Conservation (phyloP, 2,888 invertebrate species). For the Drosophila koepferae region DNA sequence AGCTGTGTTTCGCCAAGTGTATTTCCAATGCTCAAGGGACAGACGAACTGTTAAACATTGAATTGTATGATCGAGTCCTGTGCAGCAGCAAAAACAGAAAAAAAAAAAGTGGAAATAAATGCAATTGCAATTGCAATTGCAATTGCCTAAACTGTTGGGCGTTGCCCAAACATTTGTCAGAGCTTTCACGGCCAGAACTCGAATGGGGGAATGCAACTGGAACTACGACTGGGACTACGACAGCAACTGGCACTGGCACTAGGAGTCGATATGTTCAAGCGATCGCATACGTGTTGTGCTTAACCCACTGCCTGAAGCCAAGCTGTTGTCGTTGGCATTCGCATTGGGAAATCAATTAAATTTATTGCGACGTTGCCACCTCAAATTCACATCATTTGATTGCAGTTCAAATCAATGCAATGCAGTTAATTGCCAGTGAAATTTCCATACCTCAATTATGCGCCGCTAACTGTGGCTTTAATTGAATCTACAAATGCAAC, state of each 20-base stretch:
- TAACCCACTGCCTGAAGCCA: conserved; percentile 50
- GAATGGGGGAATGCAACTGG: background rate
- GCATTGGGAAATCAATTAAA: conserved; percentile 79
- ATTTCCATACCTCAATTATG: conserved; percentile 75
- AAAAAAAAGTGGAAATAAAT: conserved; percentile 24
- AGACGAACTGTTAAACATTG: conserved; percentile 58
- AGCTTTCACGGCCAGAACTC: background rate
- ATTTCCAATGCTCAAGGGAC: conserved; percentile 78
- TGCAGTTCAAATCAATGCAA: conserved; percentile 64
- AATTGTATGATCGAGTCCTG: conserved; percentile 15
- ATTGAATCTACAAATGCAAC: conserved; percentile 43
- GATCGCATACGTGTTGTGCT: conserved; percentile 14
- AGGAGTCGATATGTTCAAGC: background rate
- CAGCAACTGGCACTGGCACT: background rate
- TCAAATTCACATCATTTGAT: conserved; percentile 39
- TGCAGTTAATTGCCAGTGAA: conserved; percentile 60
- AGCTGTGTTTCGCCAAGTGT: conserved; percentile 51
- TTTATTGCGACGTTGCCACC: conserved; percentile 75
- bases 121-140: conserved; percentile 28
- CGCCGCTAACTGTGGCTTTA: conserved; percentile 48
- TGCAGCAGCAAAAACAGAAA: conserved; percentile 24
- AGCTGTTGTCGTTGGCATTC: conserved; percentile 36
- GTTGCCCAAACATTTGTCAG: conserved; percentile 71
- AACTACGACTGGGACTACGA: conserved; percentile 1
- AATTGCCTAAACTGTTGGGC: conserved; percentile 49